phyloP scores from a whole-genome alignment of 2,797 vertebrate genomes.

The Silurus aristotelis region DNA sequence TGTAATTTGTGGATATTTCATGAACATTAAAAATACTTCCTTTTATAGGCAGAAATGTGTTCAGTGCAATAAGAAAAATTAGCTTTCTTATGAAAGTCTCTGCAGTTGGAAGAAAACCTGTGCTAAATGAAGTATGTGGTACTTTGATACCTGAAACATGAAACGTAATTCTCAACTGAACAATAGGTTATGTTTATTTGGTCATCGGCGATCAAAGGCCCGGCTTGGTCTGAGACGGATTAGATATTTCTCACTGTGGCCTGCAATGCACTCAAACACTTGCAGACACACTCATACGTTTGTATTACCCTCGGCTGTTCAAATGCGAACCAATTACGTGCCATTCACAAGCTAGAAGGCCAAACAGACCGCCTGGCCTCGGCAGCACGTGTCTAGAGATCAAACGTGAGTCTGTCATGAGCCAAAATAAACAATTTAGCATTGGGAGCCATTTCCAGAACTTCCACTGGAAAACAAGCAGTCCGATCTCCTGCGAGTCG shows the following conservation, averaged over 20 bases:
- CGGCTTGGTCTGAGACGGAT: not conserved
- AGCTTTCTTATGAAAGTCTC: not conserved
- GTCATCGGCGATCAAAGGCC: not conserved
- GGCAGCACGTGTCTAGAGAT: constrained; percentile 47
- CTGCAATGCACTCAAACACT: not conserved
- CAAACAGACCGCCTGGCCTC: constrained; percentile 40
- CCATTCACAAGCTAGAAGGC: constrained; percentile 51
- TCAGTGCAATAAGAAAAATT: not conserved
- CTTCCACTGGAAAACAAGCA: constrained; percentile 53
- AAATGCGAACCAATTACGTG: constrained; percentile 36
- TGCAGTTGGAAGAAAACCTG: not conserved
- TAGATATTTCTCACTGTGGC: not conserved
- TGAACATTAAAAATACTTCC: too few species aligned
- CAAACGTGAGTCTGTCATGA: constrained; percentile 40
- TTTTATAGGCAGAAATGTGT: not conserved
- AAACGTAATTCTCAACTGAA: not conserved
- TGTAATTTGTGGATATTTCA: too few species aligned
- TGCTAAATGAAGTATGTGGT: not conserved
- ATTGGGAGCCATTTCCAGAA: constrained; percentile 47
- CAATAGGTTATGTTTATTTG: not conserved
- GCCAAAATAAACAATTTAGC: constrained; percentile 55
- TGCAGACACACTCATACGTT: not conserved
- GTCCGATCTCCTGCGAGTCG: constrained; percentile 11
- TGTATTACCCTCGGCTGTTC: constrained; percentile 46
- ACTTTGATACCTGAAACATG: not conserved